Evolutionary conservation across 2,797 vertebrate species (phyloP), one percentile per base, ranked within the genome.

Genomic region (Hippoglossus hippoglossus): DNA sequence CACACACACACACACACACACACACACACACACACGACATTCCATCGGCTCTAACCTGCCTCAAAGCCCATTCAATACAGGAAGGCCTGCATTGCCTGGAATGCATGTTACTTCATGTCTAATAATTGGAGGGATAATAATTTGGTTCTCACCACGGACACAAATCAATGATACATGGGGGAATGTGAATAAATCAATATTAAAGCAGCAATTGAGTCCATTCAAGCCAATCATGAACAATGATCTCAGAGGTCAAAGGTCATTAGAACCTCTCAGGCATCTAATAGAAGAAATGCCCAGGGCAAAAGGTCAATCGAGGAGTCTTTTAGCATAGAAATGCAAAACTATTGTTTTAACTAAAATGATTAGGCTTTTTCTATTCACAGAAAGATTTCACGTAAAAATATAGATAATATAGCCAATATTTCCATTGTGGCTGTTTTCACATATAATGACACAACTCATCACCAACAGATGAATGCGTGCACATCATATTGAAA

Each of bases 121-220:
- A 18, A 41, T 55, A 6, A 68, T 58, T 6, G 11, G 8, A 44
- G 5, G 22, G 10, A 41, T 18, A 21, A 26, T 57, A 19, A 55
- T 44, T 7, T 9, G 11, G 6, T n/a, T 55, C 13, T 51, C 39
- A 52, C 53, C 57, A 63, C 25, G 64, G 71, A 69, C 59, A 6
- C 50, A 1, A 57, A 61, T 64, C 50, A 10, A 36, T 25, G 21
- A 79, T 36, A 63, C 28, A n/a, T 52, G 53, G 73, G 75, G 59
- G 52, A 65, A 75, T 63, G 65, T 56, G 28, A 75, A n/a, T 41
- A 47, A 67, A 67, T 76, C 56, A 69, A 81, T 79, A 69, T 67
- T 39, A 24, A 70, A 53, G 16, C 47, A 57, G 64, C 52, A 47
- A 47, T 51, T 44, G 11, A 18, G 51, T 52, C 67, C 15, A 25